These are phyloP conservation scores for Eciton burchellii DNA, from an alignment of 1,140 invertebrate genomes.

Conservation along the genomic window DNA sequence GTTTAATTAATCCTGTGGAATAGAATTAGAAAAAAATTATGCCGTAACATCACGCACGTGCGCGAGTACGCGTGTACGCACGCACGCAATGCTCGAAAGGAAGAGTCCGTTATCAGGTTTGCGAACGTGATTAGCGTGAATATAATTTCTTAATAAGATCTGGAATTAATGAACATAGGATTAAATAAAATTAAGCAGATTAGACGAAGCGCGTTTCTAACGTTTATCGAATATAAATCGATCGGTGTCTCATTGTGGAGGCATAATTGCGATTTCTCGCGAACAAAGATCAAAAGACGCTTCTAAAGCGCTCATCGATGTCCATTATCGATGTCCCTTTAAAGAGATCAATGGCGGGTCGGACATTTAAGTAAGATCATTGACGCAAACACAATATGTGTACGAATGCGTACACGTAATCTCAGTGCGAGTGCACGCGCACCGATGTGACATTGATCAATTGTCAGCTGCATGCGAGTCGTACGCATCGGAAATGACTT, in stretches of 20 bases:
- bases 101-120: no score
- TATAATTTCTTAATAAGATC: no score
- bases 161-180: no score
- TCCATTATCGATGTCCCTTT: conserved; percentile 11
- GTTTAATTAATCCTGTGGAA: no score
- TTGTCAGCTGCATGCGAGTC: conserved; percentile 71
- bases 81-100: no score
- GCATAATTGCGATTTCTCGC: neutral
- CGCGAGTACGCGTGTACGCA: no score
- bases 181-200: no score
- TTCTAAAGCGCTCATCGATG: conserved; percentile 4
- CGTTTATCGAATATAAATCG: neutral
- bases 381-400: conserved; percentile 46
- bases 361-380: conserved; percentile 59
- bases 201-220: no score
- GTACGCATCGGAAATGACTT: conserved; percentile 74
- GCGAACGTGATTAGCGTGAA: no score
- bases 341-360: neutral
- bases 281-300: neutral
- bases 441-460: conserved; percentile 80
- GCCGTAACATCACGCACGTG: no score
- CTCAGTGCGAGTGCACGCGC: conserved; percentile 67
- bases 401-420: conserved; percentile 46
- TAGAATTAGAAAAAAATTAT: no score
- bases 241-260: neutral